A percentile compares a stretch with the other conserved stretches of the same genome.
These are phyloP conservation scores for Strix aluco DNA, from an alignment of 2,113 vertebrate species.

Conservation along the genomic window DNA sequence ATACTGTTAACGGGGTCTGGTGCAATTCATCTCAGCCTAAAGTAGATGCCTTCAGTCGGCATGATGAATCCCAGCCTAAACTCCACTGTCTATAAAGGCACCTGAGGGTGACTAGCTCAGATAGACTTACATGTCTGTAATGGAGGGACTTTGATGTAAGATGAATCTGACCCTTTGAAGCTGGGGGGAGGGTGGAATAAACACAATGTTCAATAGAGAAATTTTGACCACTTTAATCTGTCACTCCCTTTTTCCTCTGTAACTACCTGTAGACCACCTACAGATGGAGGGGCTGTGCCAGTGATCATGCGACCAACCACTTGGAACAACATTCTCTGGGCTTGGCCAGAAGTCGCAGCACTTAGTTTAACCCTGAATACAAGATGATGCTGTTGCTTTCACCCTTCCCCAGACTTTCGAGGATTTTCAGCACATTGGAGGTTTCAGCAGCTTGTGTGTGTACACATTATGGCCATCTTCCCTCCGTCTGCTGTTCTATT, in stretches of 20 bases:
- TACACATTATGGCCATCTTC: not conserved
- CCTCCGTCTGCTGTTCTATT: not conserved
- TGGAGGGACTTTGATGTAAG: not conserved
- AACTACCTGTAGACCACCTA: not conserved
- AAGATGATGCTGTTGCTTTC: not conserved
- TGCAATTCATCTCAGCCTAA: not conserved
- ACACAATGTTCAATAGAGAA: not conserved
- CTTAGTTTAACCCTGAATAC: not conserved
- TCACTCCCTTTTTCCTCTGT: not conserved
- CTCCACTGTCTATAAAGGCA: not conserved
- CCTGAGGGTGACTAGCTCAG: not conserved
- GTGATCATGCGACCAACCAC: accelerated
- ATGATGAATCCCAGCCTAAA: not conserved
- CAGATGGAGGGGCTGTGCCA: not conserved
- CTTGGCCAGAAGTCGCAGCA: not conserved
- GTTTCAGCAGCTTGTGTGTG: not conserved
- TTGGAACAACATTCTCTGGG: not conserved
- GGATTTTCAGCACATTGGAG: not conserved
- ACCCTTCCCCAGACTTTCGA: not conserved
- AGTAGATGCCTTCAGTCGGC: not conserved
- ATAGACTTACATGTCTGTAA: accelerated
- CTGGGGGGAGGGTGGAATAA: not conserved
- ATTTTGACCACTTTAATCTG: too few species aligned
- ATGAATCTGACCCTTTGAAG: not conserved
- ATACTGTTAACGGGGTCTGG: accelerated